phyloP scores from a whole-genome alignment of 2,113 vertebrate species.

The Thymallus thymallus region DNA sequence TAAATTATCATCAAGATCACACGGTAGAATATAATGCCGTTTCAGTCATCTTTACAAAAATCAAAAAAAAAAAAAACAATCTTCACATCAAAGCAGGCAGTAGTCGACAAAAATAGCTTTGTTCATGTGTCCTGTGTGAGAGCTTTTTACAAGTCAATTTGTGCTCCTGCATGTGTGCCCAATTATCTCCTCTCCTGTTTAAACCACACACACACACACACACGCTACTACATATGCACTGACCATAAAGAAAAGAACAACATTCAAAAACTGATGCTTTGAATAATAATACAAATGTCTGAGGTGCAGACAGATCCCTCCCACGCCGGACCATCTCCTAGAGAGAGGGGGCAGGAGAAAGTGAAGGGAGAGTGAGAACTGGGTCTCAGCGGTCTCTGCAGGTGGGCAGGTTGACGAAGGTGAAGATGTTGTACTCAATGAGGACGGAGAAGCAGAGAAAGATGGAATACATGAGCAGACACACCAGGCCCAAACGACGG shows the following conservation, averaged over 20 bases:
- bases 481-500: slow-evolving; percentile 85
- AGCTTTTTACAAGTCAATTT: background rate
- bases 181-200: slow-evolving; percentile 19
- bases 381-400: slow-evolving; percentile 82
- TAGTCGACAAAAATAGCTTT: slow-evolving; percentile 45
- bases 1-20: slow-evolving; percentile 50
- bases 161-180: slow-evolving; percentile 17
- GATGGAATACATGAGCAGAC: slow-evolving; percentile 89
- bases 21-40: slow-evolving; percentile 52
- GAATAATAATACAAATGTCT: slow-evolving; percentile 20
- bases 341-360: background rate
- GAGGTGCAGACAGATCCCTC: slow-evolving; percentile 14
- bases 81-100: slow-evolving; percentile 72
- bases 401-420: slow-evolving; percentile 97
- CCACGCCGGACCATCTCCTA: too few species aligned
- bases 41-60: slow-evolving; percentile 65
- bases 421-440: slow-evolving; percentile 99
- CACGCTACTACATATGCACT: slow-evolving; percentile 49
- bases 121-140: slow-evolving; percentile 24
- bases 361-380: background rate
- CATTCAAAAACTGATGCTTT: slow-evolving; percentile 27
- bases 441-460: slow-evolving; percentile 99
- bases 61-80: slow-evolving; percentile 29
- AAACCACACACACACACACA: slow-evolving; percentile 21
- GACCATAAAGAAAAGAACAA: slow-evolving; percentile 38